Evolutionary conservation across 2,888 invertebrate species (phyloP).

Genomic region (Drosophila cognata): DNA sequence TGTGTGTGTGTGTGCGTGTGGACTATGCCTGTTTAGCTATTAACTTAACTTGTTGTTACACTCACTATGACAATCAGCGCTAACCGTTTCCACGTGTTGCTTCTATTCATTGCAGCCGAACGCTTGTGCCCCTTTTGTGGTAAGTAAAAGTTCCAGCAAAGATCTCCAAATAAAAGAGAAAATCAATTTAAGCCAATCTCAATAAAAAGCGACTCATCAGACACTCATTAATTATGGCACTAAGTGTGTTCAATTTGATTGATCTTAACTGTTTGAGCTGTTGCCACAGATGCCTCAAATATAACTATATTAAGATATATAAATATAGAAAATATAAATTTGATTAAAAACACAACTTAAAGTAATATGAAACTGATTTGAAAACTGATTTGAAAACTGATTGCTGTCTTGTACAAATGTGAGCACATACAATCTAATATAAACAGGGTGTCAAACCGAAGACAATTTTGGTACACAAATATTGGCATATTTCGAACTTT

Average conservation of each 20-base stretch:
- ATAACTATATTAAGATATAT: no score
- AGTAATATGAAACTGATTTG: not conserved
- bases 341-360: not conserved
- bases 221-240: conserved; percentile 7
- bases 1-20: no score
- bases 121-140: conserved; percentile 65
- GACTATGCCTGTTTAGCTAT: conserved; percentile 1
- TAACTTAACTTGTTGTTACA: not conserved
- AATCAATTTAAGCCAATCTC: not conserved
- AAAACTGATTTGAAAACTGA: not conserved
- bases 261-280: not conserved
- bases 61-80: not conserved
- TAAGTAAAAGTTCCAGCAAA: conserved; percentile 58
- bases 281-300: not conserved
- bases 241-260: not conserved
- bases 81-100: conserved; percentile 50
- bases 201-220: conserved; percentile 19
- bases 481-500: not conserved
- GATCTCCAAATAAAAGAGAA: not conserved
- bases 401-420: not conserved
- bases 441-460: no score
- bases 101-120: conserved; percentile 54
- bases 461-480: not conserved
- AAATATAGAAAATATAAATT: not conserved
- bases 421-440: not conserved